phyloP scores from a whole-genome alignment of 2,113 vertebrate genomes.

The Alouatta palliata region DNA sequence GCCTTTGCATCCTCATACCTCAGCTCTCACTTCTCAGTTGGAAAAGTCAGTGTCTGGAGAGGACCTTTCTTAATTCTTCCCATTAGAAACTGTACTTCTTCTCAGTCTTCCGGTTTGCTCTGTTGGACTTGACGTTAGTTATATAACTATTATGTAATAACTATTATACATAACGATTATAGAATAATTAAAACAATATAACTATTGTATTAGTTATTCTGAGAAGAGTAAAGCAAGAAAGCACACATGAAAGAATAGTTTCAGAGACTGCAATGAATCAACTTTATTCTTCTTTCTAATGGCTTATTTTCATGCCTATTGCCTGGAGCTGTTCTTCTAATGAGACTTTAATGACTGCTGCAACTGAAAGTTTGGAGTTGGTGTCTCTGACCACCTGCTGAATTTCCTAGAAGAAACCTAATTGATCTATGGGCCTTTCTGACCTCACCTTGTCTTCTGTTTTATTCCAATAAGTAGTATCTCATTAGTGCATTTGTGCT shows the following conservation, averaged over 20 bases:
- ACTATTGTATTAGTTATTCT: background rate
- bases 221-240: background rate
- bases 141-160: too few species aligned
- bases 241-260: rapidly evolving
- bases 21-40: too few species aligned
- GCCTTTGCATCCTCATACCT: too few species aligned
- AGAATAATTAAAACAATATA: too few species aligned
- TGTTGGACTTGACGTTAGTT: background rate
- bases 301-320: background rate
- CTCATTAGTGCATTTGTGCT: background rate
- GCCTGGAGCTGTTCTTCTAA: background rate
- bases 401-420: background rate
- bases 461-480: background rate
- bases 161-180: too few species aligned
- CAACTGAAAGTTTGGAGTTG: background rate
- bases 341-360: background rate
- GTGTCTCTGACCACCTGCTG: background rate
- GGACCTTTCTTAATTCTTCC: background rate
- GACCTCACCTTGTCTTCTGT: background rate
- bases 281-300: background rate
- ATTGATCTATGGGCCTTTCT: background rate
- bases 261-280: background rate
- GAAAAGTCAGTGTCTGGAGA: background rate
- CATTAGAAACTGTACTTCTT: too few species aligned
- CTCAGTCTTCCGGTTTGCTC: too few species aligned